Percentiles rank a stretch among this genome's conserved stretches.
These are phyloP conservation scores for Phania funesta DNA, from an alignment of 2,888 invertebrate genomes.

Conservation along the genomic window DNA sequence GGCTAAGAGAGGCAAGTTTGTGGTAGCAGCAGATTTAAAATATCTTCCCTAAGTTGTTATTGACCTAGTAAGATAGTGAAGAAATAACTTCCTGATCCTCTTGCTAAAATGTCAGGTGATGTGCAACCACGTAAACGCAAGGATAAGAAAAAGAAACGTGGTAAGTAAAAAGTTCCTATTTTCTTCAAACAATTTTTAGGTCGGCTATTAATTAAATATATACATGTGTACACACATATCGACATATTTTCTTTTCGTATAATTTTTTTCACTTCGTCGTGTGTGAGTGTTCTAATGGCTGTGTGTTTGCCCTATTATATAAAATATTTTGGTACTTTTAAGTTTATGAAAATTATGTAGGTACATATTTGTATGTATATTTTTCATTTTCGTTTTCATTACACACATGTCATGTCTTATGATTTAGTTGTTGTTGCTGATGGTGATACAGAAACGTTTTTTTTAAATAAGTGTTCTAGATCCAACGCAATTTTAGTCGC, in stretches of 20 bases:
- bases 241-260: background rate
- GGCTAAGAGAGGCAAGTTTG: constrained; percentile 36
- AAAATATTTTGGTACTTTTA: constrained; percentile 72
- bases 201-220: constrained; percentile 6
- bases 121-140: constrained; percentile 92
- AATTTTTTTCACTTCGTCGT: constrained; percentile 4
- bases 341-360: constrained; percentile 63
- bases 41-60: constrained; percentile 2
- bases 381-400: constrained; percentile 48
- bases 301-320: constrained; percentile 76
- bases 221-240: background rate
- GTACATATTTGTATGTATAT: too few species aligned
- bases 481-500: too few species aligned
- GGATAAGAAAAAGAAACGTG: constrained; percentile 91
- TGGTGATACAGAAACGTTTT: too few species aligned
- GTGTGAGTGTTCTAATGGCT: background rate
- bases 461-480: too few species aligned
- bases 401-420: constrained; percentile 37
- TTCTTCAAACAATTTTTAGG: constrained; percentile 13
- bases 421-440: constrained; percentile 23
- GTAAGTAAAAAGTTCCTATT: constrained; percentile 74
- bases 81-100: constrained; percentile 9
- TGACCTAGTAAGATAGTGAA: background rate
- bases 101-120: constrained; percentile 89
- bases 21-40: constrained; percentile 8